These are phyloP conservation scores for Grammomys dolichurus DNA, from an alignment of 2,113 vertebrate species.

Conservation along the genomic window DNA sequence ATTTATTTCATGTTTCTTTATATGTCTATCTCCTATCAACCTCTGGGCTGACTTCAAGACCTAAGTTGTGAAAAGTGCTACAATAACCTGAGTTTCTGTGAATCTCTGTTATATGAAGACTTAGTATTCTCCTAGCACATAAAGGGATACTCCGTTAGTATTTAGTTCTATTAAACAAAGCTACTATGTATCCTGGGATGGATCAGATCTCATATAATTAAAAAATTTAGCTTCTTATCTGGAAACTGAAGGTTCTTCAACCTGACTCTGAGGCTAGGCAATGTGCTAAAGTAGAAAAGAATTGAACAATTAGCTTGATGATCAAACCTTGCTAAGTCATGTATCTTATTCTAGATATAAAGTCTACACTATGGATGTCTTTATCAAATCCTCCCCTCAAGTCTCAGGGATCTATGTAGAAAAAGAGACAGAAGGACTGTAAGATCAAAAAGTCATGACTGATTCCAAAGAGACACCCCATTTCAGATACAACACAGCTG, in stretches of 20 bases:
- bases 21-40: background rate
- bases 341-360: background rate
- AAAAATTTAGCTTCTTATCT: background rate
- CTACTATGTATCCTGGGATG: background rate
- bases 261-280: background rate
- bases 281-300: background rate
- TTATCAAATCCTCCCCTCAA: background rate
- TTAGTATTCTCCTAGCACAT: background rate
- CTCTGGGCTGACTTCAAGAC: background rate
- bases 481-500: background rate
- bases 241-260: background rate
- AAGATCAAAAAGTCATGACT: background rate
- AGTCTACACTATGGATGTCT: background rate
- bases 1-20: background rate
- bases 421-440: background rate
- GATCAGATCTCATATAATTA: background rate
- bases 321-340: background rate
- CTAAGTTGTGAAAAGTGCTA: background rate
- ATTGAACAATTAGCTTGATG: background rate
- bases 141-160: background rate
- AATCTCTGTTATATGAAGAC: background rate
- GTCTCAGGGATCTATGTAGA: background rate
- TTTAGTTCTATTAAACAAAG: slow-evolving; percentile 13
- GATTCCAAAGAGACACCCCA: background rate
- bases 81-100: background rate